Percentiles rank a stretch among this genome's conserved stretches.
Conservation (phyloP, 1,140 invertebrate genomes). For the Elymnias hypermnestra region DNA sequence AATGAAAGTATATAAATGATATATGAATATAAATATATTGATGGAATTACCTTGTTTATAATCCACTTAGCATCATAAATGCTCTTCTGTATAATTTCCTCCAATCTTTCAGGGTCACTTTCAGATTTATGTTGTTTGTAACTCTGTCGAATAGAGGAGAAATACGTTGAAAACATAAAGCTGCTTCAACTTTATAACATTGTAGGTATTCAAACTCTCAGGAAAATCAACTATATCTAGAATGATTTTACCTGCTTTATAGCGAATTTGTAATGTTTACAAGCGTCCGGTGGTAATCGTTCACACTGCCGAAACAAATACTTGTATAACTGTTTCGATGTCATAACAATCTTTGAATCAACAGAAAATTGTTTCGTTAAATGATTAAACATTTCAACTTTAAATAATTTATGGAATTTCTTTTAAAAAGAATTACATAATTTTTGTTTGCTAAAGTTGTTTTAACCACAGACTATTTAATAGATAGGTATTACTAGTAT, state of each 20-base stretch:
- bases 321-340: slow-evolving; percentile 61
- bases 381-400: slow-evolving; percentile 38
- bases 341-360: slow-evolving; percentile 54
- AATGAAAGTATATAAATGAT: background rate
- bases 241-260: slow-evolving; percentile 67
- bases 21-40: too few species aligned
- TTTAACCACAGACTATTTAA: too few species aligned
- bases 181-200: background rate
- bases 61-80: slow-evolving; percentile 87
- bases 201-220: too few species aligned
- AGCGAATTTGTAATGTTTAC: slow-evolving; percentile 71
- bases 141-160: slow-evolving; percentile 73
- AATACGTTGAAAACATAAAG: background rate
- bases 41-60: slow-evolving; percentile 80
- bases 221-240: too few species aligned
- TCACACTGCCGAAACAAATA: slow-evolving; percentile 66
- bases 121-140: slow-evolving; percentile 87
- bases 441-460: slow-evolving; percentile 6
- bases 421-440: slow-evolving; percentile 3
- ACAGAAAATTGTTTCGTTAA: slow-evolving; percentile 31
- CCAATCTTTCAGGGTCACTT: slow-evolving; percentile 83
- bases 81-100: slow-evolving; percentile 85
- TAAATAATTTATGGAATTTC: background rate
- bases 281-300: slow-evolving; percentile 62
- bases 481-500: too few species aligned